Conservation (phyloP, 2,797 vertebrate species). For the Peromyscus nudipes region DNA sequence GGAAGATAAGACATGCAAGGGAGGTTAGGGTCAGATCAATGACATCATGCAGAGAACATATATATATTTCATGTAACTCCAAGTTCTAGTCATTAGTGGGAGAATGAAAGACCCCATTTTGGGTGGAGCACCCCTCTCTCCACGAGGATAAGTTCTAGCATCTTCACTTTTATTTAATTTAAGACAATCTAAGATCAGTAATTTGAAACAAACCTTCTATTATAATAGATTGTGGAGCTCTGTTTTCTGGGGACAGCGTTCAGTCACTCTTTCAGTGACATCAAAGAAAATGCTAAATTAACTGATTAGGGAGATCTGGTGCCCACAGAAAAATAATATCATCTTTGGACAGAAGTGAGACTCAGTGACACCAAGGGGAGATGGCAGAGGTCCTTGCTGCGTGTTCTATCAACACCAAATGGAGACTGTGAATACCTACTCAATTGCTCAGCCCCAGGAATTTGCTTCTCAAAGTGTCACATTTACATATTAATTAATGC, state of each 20-base stretch:
- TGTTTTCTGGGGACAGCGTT: not conserved
- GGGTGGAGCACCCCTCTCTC: not conserved
- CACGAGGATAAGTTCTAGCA: not conserved
- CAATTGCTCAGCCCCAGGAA: not conserved
- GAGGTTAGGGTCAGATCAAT: not conserved
- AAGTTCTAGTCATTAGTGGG: not conserved
- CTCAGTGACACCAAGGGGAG: not conserved
- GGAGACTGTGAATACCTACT: not conserved
- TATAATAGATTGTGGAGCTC: not conserved
- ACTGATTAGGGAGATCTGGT: not conserved
- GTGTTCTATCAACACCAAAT: not conserved
- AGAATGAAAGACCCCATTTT: not conserved
- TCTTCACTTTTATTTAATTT: not conserved
- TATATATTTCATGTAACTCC: not conserved
- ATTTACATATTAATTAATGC: not conserved
- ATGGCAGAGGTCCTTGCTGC: fast-evolving
- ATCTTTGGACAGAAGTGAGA: not conserved
- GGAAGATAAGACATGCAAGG: not conserved
- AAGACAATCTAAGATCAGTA: not conserved
- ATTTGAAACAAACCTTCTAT: conserved; percentile 13
- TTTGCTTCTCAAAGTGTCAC: not conserved
- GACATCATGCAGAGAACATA: not conserved
- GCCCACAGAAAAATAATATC: not conserved
- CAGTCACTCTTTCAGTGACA: not conserved
- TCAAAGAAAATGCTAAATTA: not conserved